A percentile compares a stretch with the other conserved stretches of the same genome.
phyloP scores from a whole-genome alignment of 1,140 invertebrate genomes.

The Drosophila rufa region DNA sequence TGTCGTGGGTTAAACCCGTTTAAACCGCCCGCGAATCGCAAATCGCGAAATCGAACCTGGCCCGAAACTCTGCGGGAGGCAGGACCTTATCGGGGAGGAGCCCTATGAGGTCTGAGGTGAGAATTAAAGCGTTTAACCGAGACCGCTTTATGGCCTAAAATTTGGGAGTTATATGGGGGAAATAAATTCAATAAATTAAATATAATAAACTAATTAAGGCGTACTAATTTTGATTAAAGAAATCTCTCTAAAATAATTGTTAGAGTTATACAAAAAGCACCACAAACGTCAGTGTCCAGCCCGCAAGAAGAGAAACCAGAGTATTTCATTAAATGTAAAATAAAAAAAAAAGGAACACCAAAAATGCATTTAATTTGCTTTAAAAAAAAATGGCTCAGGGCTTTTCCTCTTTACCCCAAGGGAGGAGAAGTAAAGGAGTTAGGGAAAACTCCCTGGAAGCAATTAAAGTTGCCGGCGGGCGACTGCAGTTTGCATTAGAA shows the following conservation, averaged over 20 bases:
- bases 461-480: slow-evolving; percentile 47
- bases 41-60: slow-evolving; percentile 21
- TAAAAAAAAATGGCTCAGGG: slow-evolving; percentile 36
- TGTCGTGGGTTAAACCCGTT: slow-evolving; percentile 27
- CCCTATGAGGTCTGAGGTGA: slow-evolving; percentile 2
- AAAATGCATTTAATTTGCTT: slow-evolving; percentile 58
- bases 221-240: too few relatives aligned
- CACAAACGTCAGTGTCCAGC: not conserved
- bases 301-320: not conserved
- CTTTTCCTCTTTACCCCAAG: not conserved
- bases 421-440: slow-evolving; percentile 1
- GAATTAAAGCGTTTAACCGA: slow-evolving; percentile 11
- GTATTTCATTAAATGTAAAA: slow-evolving; percentile 9
- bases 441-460: slow-evolving; percentile 29
- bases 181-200: not conserved
- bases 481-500: slow-evolving; percentile 63
- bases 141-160: not conserved
- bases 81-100: slow-evolving; percentile 12
- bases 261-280: not conserved
- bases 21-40: slow-evolving; percentile 20
- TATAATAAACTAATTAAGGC: not conserved
- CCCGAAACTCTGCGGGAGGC: slow-evolving; percentile 24
- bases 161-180: too few relatives aligned
- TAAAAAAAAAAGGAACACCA: slow-evolving; percentile 23
- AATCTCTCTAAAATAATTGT: too few relatives aligned